Conservation (phyloP, 2,797 vertebrate genomes). For the Syndactyla subalaris region DNA sequence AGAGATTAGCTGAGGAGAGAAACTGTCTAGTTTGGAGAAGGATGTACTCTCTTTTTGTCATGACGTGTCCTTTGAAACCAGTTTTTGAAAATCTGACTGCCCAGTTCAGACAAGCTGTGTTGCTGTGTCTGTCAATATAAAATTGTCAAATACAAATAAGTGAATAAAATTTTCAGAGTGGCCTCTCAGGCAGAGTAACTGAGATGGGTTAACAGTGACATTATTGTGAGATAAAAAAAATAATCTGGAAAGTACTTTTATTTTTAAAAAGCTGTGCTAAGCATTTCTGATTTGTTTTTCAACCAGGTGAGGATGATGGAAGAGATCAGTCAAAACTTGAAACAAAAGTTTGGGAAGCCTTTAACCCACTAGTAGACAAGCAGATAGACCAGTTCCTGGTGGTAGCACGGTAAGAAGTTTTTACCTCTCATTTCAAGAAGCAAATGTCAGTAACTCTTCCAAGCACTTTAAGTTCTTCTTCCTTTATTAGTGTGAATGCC, state of each 20-base stretch:
- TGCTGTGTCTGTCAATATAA: neutral
- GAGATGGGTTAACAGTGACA: neutral
- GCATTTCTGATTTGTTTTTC: neutral
- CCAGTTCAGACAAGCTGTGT: accelerated
- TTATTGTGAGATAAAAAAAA: neutral
- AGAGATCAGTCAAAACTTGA: constrained; percentile 93
- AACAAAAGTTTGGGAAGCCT: constrained; percentile 94
- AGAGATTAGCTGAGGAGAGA: neutral
- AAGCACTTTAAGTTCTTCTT: neutral
- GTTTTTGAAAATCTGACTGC: neutral
- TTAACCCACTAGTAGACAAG: constrained; percentile 91
- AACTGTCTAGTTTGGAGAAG: neutral
- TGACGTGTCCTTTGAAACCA: neutral
- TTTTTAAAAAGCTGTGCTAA: neutral
- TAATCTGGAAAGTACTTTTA: neutral
- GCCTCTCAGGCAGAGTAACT: neutral
- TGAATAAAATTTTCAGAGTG: neutral
- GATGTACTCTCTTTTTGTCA: neutral
- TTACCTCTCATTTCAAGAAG: neutral
- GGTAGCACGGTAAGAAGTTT: constrained; percentile 90
- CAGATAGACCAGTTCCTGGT: constrained; percentile 99
- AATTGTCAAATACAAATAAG: neutral
- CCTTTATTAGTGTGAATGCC: neutral
- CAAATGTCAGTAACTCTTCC: neutral
- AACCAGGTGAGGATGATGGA: constrained; percentile 88